Evolutionary conservation across 1,140 invertebrate genomes (phyloP), one percentile per base, ranked within the genome.

Genomic region (Teleogryllus occipitalis): DNA sequence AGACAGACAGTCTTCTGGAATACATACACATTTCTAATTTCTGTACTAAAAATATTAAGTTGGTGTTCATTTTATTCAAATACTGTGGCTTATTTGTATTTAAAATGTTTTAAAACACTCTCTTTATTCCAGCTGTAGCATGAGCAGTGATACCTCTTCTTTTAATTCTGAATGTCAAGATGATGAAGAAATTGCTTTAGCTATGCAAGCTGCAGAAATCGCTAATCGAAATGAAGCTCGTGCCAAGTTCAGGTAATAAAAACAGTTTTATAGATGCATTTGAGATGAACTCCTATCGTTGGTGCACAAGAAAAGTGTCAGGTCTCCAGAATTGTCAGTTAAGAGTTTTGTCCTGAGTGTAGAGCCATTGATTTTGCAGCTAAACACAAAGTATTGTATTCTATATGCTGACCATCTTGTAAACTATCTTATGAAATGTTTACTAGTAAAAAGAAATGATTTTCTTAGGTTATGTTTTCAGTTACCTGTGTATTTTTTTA

Each of bases 131-230:
- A 82, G 81, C 74, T 83, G 82, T 76, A 84, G 83, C 65, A 79
- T 82, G 21, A 86, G 83, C 77, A 88, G 88, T 83, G 90, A 90
- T 75, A 92, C 92, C 5, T 95, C 92, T 75, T 95, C 94, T 78
- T 94, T 93, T 83, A 92, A 93, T 80, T 95, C 94, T 72, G 94
- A 94, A 81, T 94, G 93, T 83, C 93, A 93, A 78, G 95, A 96
- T 85, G 94, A 97, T 83, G 95, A 96, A 83, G 95, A 97, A 84
- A 95, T 97, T 78, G 94, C 95, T 0, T 85, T 96, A 27, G 95
- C 95, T 0, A 89, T 96, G 83, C 93, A 95, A 83, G 94, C 94
- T 12, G 94, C 95, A 15, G 94, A 96, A 86, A 89, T 95, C 47
- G 94, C 93, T 0, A 93, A 92, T 74, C 87, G 92, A 65, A 93